Conservation (phyloP, 2,888 invertebrate species). For the Catocala sponsa region DNA sequence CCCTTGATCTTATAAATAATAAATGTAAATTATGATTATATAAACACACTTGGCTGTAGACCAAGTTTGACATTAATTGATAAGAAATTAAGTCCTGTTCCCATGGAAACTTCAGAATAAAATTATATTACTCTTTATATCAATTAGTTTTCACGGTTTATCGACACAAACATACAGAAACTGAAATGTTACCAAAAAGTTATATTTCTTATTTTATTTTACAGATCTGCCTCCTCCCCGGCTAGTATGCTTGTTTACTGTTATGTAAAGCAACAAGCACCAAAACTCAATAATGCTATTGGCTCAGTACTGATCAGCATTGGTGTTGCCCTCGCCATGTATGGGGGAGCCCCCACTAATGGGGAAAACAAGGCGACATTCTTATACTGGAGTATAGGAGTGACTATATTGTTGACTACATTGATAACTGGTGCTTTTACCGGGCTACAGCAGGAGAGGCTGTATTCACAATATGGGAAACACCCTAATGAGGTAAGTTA, state of each 20-base stretch:
- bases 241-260: slow-evolving; percentile 82
- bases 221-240: slow-evolving; percentile 81
- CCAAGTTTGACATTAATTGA: too few species aligned
- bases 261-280: slow-evolving; percentile 68
- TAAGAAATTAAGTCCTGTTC: too few species aligned
- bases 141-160: too few species aligned
- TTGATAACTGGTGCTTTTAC: slow-evolving; percentile 78
- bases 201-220: slow-evolving; percentile 27
- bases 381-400: slow-evolving; percentile 77
- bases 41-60: too few species aligned
- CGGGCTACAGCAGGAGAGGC: slow-evolving; percentile 78
- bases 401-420: slow-evolving; percentile 70
- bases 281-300: slow-evolving; percentile 68
- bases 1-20: too few species aligned
- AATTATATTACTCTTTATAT: too few species aligned
- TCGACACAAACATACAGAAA: too few species aligned
- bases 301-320: slow-evolving; percentile 77
- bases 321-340: slow-evolving; percentile 78
- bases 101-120: too few species aligned
- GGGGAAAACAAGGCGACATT: slow-evolving; percentile 71
- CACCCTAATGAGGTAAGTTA: slow-evolving; percentile 76
- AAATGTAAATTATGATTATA: too few species aligned
- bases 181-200: too few species aligned
- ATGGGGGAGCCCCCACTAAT: slow-evolving; percentile 73
- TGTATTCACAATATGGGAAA: slow-evolving; percentile 80